Percentiles rank a stretch among this genome's conserved stretches.
Conservation (phyloP, 1,140 invertebrate genomes). For the Lysiphlebus fabarum region DNA sequence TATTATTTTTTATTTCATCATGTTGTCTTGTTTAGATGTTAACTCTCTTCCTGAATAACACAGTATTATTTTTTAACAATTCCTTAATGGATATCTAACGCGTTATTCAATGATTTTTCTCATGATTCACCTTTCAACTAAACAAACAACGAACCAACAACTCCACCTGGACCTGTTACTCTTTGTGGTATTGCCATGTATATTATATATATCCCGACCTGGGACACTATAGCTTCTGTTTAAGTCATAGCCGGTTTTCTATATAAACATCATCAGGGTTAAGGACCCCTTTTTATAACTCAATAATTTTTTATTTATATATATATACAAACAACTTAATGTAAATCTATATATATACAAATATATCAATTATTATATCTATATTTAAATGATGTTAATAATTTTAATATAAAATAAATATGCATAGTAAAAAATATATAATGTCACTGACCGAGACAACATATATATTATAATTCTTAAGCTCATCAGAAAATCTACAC, state of each 20-base stretch:
- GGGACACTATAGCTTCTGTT: slow-evolving; percentile 20
- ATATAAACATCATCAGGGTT: slow-evolving; percentile 15
- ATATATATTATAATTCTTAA: too few relatives aligned
- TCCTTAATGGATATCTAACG: slow-evolving; percentile 7
- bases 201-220: neutral
- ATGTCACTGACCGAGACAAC: slow-evolving; percentile 19
- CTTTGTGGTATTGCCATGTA: slow-evolving; percentile 16
- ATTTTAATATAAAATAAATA: too few relatives aligned
- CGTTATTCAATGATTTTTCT: slow-evolving; percentile 13
- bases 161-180: slow-evolving; percentile 21
- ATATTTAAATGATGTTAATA: too few relatives aligned
- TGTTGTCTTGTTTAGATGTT: too few relatives aligned
- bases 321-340: neutral
- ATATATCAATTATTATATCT: neutral
- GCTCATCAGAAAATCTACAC: neutral
- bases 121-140: slow-evolving; percentile 10
- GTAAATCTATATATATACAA: neutral
- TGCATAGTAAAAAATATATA: neutral
- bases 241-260: slow-evolving; percentile 25
- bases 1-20: neutral
- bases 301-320: neutral
- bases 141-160: slow-evolving; percentile 2
- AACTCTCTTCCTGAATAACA: slow-evolving; percentile 19
- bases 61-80: slow-evolving; percentile 2
- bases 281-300: slow-evolving; percentile 23